A percentile compares a stretch with the other conserved stretches of the same genome.
Evolutionary conservation across 2,113 vertebrate genomes (phyloP).

Genomic region (Syrmaticus mikado): DNA sequence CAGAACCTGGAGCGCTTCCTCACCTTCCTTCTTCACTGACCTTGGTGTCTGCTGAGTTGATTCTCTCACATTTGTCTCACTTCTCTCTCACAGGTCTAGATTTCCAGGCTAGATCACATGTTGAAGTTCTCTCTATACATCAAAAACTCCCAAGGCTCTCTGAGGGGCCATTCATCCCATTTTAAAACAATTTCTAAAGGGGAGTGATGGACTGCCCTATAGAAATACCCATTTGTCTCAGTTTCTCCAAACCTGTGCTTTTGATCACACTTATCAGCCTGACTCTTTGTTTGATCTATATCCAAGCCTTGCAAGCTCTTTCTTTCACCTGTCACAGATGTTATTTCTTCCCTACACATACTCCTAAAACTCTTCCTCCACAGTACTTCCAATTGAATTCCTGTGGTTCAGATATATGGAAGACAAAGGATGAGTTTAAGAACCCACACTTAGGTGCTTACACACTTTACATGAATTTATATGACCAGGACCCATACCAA

Average conservation of each 20-base stretch:
- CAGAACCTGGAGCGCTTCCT: not conserved
- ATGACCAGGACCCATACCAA: not conserved
- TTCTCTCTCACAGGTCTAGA: not conserved
- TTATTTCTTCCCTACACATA: not conserved
- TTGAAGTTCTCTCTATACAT: not conserved
- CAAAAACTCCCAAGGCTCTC: not conserved
- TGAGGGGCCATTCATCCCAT: not conserved
- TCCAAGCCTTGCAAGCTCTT: not conserved
- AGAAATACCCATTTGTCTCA: not conserved
- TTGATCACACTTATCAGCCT: not conserved
- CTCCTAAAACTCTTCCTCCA: not conserved
- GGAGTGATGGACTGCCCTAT: not conserved
- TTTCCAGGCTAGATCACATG: not conserved
- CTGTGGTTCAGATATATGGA: not conserved
- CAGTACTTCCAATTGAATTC: not conserved
- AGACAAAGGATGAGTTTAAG: not conserved
- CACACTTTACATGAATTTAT: not conserved
- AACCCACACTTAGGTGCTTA: not conserved
- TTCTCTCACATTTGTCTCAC: not conserved
- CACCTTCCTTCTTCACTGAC: not conserved
- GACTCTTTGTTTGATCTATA: not conserved
- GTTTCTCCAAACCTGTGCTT: not conserved
- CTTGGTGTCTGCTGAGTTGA: not conserved
- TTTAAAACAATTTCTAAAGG: not conserved
- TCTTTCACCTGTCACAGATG: not conserved